A percentile compares a stretch with the other conserved stretches of the same genome.
These are phyloP conservation scores for Calidris pygmaea DNA, from an alignment of 2,113 vertebrate species.

Conservation along the genomic window DNA sequence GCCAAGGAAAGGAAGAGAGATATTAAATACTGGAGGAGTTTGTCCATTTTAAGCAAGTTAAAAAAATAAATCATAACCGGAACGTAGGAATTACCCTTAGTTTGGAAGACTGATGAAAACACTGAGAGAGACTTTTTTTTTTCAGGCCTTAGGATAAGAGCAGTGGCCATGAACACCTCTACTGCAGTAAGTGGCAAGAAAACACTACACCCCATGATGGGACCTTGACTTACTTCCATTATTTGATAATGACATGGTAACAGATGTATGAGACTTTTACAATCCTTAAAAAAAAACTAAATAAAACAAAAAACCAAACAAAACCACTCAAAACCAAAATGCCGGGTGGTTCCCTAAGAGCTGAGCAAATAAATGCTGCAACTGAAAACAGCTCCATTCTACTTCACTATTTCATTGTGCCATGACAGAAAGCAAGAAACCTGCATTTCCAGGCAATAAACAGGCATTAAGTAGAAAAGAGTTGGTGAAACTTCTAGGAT, in stretches of 20 bases:
- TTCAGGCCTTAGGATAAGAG: neutral
- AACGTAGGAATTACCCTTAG: neutral
- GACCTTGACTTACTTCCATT: neutral
- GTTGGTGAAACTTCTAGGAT: neutral
- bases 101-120: neutral
- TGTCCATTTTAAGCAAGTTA: neutral
- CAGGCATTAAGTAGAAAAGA: neutral
- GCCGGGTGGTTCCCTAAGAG: neutral
- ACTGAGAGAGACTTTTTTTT: neutral
- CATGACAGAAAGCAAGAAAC: neutral
- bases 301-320: neutral
- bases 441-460: neutral
- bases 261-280: neutral
- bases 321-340: neutral
- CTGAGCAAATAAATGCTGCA: neutral
- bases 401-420: neutral
- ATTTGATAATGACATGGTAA: neutral
- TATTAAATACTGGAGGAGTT: neutral
- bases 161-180: neutral
- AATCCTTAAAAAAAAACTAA: neutral
- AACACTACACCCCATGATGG: neutral
- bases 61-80: neutral
- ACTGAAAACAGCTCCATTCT: neutral
- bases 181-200: neutral
- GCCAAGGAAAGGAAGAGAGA: neutral